Percentiles rank a stretch among this genome's conserved stretches.
Conservation (phyloP, 2,113 vertebrate genomes). For the Campylomormyrus tamandua region DNA sequence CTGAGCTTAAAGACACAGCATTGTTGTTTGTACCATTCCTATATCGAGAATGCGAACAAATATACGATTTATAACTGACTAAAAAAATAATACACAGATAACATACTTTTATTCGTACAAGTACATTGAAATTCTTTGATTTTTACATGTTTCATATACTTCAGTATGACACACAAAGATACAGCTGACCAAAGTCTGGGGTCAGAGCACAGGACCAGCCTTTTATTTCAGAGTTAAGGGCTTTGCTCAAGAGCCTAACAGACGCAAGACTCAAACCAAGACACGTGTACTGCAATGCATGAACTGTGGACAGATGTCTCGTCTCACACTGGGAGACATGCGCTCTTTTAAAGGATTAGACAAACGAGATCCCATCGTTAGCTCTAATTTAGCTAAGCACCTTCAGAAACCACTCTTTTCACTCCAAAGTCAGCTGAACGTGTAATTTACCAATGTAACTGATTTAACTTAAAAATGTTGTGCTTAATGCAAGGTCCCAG, state of each 20-base stretch:
- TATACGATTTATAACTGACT: background rate
- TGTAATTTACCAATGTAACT: no score
- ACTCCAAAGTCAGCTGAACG: background rate
- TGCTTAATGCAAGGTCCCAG: background rate
- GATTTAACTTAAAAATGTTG: background rate
- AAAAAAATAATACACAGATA: background rate
- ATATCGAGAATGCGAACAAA: background rate
- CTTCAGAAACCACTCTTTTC: constrained; percentile 36
- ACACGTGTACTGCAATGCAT: background rate
- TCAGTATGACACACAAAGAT: background rate
- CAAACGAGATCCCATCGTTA: constrained; percentile 59
- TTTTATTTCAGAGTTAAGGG: background rate
- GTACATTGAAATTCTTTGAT: background rate
- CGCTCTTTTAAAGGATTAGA: constrained; percentile 61
- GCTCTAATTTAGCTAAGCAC: constrained; percentile 29
- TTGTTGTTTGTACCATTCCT: background rate
- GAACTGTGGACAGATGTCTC: constrained; percentile 41
- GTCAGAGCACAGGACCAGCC: background rate
- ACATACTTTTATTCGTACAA: background rate
- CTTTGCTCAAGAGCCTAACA: background rate
- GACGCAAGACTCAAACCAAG: background rate
- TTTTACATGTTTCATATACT: background rate
- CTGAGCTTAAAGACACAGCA: background rate
- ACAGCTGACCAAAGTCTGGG: background rate
- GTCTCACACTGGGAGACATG: constrained; percentile 58